Percentiles rank a stretch among this genome's conserved stretches.
Evolutionary conservation across 2,888 invertebrate genomes (phyloP).

Genomic region (Idaea biselata): DNA sequence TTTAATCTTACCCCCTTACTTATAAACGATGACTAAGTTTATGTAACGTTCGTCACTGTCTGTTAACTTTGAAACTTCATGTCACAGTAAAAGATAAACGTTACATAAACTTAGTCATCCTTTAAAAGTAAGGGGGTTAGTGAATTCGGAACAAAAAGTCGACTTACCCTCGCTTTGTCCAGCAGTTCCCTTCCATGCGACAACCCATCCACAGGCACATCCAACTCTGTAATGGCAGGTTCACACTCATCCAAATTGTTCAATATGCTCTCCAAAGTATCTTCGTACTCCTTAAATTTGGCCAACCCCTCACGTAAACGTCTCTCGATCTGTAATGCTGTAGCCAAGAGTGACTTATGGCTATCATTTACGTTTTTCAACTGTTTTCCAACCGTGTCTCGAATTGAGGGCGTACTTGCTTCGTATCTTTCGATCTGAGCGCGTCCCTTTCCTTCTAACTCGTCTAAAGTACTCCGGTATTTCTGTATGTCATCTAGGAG

Average conservation of each 20-base stretch:
- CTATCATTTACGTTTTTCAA: slow-evolving; percentile 95
- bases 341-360: slow-evolving; percentile 92
- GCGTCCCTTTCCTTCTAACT: slow-evolving; percentile 90
- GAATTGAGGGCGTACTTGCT: slow-evolving; percentile 85
- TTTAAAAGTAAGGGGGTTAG: no score
- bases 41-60: no score
- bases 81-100: no score
- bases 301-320: slow-evolving; percentile 92
- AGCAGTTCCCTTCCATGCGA: slow-evolving; percentile 86
- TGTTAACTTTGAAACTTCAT: no score
- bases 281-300: slow-evolving; percentile 96
- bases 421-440: slow-evolving; percentile 91
- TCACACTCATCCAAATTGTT: slow-evolving; percentile 90
- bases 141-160: not conserved
- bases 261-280: slow-evolving; percentile 92
- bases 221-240: slow-evolving; percentile 87
- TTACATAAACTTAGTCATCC: no score
- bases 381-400: slow-evolving; percentile 90
- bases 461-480: slow-evolving; percentile 90
- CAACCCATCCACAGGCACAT: slow-evolving; percentile 87
- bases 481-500: slow-evolving; percentile 89
- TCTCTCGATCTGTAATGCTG: slow-evolving; percentile 94
- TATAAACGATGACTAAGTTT: no score
- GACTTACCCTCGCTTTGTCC: slow-evolving; percentile 86
- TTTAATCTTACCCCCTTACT: no score